Evolutionary conservation across 2,888 invertebrate species (phyloP).

Genomic region (Empis stercorea): DNA sequence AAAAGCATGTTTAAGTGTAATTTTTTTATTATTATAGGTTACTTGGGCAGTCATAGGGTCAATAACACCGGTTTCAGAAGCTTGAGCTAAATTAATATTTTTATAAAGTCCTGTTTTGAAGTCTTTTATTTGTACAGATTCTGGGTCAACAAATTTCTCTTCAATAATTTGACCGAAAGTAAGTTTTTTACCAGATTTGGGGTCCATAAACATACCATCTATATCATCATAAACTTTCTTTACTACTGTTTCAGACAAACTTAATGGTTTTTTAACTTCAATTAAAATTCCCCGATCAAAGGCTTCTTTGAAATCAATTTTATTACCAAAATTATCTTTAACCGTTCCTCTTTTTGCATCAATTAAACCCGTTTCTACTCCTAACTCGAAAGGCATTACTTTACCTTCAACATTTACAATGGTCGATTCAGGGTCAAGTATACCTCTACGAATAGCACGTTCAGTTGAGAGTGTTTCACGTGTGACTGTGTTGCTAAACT

Average conservation of each 20-base stretch:
- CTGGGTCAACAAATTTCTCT: constrained; percentile 66
- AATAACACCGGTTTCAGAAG: constrained; percentile 60
- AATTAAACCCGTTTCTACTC: constrained; percentile 62
- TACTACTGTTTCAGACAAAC: constrained; percentile 66
- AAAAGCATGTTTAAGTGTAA: constrained; percentile 63
- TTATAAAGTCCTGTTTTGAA: constrained; percentile 62
- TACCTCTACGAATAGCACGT: constrained; percentile 70
- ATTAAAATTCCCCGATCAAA: constrained; percentile 70
- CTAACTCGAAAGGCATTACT: constrained; percentile 69
- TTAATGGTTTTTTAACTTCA: constrained; percentile 69
- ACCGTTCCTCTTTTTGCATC: constrained; percentile 63
- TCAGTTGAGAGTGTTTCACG: constrained; percentile 68
- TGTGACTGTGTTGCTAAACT: constrained; percentile 67
- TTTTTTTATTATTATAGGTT: constrained; percentile 46
- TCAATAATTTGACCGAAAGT: constrained; percentile 73
- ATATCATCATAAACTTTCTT: constrained; percentile 68
- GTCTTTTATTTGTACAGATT: constrained; percentile 72
- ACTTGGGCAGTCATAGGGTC: constrained; percentile 58
- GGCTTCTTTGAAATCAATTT: constrained; percentile 69
- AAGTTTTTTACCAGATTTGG: constrained; percentile 61
- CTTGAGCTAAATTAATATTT: constrained; percentile 64
- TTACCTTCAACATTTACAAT: constrained; percentile 70
- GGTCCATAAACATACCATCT: constrained; percentile 72
- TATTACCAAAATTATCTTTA: constrained; percentile 44
- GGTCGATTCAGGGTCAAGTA: constrained; percentile 76